Percentiles rank a stretch among this genome's conserved stretches.
Evolutionary conservation across 1,140 invertebrate genomes (phyloP).

Genomic region (Samia ricini): DNA sequence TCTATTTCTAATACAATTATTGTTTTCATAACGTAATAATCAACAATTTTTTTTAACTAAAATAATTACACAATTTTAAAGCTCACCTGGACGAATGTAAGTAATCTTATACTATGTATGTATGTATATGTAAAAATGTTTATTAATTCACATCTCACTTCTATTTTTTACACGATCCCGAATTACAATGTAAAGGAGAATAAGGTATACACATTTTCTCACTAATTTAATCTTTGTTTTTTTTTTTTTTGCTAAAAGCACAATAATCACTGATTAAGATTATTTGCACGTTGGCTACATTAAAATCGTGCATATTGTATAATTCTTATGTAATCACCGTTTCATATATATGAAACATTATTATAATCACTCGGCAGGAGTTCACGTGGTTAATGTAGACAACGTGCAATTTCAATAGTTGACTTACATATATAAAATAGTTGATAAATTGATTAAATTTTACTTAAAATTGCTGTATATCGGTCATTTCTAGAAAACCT

Average conservation of each 20-base stretch:
- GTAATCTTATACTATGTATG: constrained; percentile 12
- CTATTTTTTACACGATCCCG: neutral
- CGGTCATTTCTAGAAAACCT: neutral
- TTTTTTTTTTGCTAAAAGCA: neutral
- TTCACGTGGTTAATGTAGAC: constrained; percentile 20
- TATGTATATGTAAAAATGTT: constrained; percentile 3
- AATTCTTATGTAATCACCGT: constrained; percentile 13
- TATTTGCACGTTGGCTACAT: constrained; percentile 15
- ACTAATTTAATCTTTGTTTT: neutral
- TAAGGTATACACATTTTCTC: constrained; percentile 4
- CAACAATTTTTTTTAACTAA: neutral
- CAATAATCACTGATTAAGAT: neutral
- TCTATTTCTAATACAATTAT: too few relatives aligned
- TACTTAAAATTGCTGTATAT: neutral
- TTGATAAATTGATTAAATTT: neutral
- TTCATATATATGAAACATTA: constrained; percentile 10
- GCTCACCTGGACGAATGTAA: constrained; percentile 21
- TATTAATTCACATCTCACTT: constrained; percentile 9
- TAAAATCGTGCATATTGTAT: neutral
- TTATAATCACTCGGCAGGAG: constrained; percentile 14
- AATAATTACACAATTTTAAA: constrained; percentile 14
- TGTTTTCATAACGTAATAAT: too few relatives aligned
- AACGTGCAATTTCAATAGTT: constrained; percentile 16
- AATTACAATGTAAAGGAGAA: neutral
- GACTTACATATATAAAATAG: too few relatives aligned